phyloP scores from a whole-genome alignment of 2,888 invertebrate species.

The Palloptera scutellata region DNA sequence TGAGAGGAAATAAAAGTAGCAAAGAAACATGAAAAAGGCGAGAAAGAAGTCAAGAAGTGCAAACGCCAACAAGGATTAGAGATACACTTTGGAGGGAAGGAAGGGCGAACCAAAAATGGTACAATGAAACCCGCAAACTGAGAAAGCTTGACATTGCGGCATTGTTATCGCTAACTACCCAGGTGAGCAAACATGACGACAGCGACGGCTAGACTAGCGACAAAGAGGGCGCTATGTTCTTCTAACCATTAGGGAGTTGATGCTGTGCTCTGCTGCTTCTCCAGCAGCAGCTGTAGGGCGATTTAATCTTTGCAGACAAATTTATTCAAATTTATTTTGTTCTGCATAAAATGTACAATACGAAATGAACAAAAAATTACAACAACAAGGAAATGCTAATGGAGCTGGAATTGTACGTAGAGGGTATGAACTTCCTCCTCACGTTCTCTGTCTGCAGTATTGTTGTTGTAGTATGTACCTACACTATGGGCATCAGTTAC shows the following conservation, averaged over 20 bases:
- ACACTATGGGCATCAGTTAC: neutral
- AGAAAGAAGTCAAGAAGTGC: too few relatives aligned
- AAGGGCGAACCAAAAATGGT: slow-evolving; percentile 16
- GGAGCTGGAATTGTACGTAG: neutral
- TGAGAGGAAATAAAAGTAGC: neutral
- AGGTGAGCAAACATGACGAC: slow-evolving; percentile 13
- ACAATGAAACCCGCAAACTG: slow-evolving; percentile 17
- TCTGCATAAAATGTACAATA: slow-evolving; percentile 1
- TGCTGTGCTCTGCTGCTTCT: too few relatives aligned
- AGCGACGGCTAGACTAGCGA: neutral
- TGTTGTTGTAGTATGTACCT: too few relatives aligned
- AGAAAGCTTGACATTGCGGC: neutral
- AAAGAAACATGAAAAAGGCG: neutral
- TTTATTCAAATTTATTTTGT: slow-evolving; percentile 33
- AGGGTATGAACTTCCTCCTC: too few relatives aligned
- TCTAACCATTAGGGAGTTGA: neutral
- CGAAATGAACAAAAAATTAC: slow-evolving; percentile 3
- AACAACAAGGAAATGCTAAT: neutral
- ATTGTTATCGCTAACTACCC: slow-evolving; percentile 22
- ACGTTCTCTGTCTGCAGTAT: too few relatives aligned
- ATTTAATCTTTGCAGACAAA: slow-evolving; percentile 31
- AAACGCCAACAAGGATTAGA: too few relatives aligned
- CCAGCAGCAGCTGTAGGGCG: slow-evolving; percentile 10
- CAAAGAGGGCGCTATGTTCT: neutral
- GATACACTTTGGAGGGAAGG: too few relatives aligned